Conservation (phyloP, 2,797 vertebrate species). For the Coluber constrictor region DNA sequence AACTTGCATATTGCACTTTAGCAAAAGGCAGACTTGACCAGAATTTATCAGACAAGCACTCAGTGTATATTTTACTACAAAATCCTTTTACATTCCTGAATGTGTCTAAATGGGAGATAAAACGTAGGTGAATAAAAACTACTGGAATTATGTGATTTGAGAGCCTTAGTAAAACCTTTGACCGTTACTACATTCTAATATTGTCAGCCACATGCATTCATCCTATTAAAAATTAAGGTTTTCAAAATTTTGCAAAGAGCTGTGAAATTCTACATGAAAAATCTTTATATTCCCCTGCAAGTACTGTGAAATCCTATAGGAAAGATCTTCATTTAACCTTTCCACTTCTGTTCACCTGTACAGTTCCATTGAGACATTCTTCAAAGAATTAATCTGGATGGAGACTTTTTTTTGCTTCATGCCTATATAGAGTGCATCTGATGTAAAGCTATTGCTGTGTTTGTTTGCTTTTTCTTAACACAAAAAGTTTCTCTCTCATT, state of each 20-base stretch:
- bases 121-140: not conserved
- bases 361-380: not conserved
- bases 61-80: not conserved
- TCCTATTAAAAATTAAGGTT: slow-evolving; percentile 30
- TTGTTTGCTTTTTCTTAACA: slow-evolving; percentile 10
- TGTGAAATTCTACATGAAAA: not conserved
- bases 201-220: not conserved
- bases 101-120: not conserved
- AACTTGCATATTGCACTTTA: not conserved
- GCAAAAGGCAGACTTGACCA: not conserved
- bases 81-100: not conserved
- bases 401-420: not conserved
- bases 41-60: not conserved
- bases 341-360: not conserved
- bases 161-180: not conserved
- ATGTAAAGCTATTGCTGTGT: not conserved
- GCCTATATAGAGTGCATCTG: not conserved
- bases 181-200: not conserved
- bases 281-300: not conserved
- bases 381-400: not conserved
- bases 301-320: not conserved
- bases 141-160: not conserved
- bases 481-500: slow-evolving; percentile 40
- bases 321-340: not conserved
- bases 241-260: not conserved